phyloP scores from a whole-genome alignment of 2,113 vertebrate species.

The Illadopsis cleaveri region DNA sequence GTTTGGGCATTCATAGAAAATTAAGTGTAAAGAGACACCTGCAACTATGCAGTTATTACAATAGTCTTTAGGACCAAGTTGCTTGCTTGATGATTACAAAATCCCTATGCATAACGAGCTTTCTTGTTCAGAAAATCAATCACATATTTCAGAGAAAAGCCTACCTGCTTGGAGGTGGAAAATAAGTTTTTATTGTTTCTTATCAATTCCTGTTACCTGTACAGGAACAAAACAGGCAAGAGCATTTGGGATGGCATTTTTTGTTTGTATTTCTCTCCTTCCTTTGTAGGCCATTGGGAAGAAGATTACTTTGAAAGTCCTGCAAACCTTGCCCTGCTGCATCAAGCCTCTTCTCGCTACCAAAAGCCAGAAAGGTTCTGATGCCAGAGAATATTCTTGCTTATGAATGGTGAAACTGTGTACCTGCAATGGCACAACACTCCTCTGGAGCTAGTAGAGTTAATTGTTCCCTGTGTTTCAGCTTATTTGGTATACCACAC shows the following conservation, averaged over 20 bases:
- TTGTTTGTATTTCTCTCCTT: neutral
- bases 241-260: neutral
- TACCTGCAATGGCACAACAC: neutral
- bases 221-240: neutral
- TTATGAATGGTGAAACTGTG: neutral
- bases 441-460: neutral
- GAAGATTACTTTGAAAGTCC: neutral
- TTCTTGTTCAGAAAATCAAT: conserved; percentile 5
- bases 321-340: neutral
- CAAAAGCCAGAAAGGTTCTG: neutral
- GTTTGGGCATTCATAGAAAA: neutral
- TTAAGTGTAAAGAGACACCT: neutral
- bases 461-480: neutral
- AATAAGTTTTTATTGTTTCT: neutral
- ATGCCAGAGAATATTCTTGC: neutral
- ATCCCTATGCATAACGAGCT: neutral
- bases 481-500: neutral
- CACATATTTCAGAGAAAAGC: neutral
- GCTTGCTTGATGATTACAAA: neutral
- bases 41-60: neutral
- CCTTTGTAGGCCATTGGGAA: neutral
- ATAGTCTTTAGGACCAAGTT: neutral
- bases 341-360: neutral
- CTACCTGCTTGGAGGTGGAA: neutral
- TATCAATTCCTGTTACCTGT: neutral